phyloP scores from a whole-genome alignment of 92 coral and sea anemone species.

The Pocillopora grandis region DNA sequence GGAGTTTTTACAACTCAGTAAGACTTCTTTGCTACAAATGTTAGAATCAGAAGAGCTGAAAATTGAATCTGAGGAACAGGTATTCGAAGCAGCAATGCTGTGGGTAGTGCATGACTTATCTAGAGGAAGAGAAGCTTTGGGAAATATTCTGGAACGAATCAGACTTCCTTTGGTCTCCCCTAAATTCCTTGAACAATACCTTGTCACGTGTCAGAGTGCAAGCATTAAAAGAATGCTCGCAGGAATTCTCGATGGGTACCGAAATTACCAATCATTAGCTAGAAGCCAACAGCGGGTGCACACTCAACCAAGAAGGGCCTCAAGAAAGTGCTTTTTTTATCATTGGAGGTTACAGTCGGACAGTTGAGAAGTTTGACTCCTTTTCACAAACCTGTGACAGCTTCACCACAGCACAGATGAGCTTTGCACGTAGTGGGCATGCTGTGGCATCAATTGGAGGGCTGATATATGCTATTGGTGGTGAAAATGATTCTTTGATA shows the following conservation, averaged over 20 bases:
- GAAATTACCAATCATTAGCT: conserved; percentile 73
- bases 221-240: conserved; percentile 76
- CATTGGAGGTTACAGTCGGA: conserved; percentile 87
- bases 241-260: conserved; percentile 65
- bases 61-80: conserved; percentile 83
- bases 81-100: conserved; percentile 80
- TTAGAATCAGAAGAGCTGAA: conserved; percentile 88
- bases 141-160: conserved; percentile 78
- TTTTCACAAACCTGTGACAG: conserved; percentile 66
- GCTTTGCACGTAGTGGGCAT: conserved; percentile 83
- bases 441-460: conserved; percentile 80
- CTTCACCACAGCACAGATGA: conserved; percentile 62
- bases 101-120: conserved; percentile 75
- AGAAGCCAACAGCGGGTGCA: conserved; percentile 35
- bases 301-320: conserved; percentile 74
- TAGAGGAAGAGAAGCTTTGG: conserved; percentile 65
- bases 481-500: conserved; percentile 93
- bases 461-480: conserved; percentile 90
- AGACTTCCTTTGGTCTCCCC: conserved; percentile 82
- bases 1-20: conserved; percentile 74
- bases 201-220: conserved; percentile 66
- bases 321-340: conserved; percentile 86
- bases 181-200: conserved; percentile 63
- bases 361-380: conserved; percentile 83
- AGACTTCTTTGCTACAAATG: conserved; percentile 49